A percentile compares a stretch with the other conserved stretches of the same genome.
These are phyloP conservation scores for Todiramphus chloris DNA, from an alignment of 2,113 vertebrate genomes.

Conservation along the genomic window DNA sequence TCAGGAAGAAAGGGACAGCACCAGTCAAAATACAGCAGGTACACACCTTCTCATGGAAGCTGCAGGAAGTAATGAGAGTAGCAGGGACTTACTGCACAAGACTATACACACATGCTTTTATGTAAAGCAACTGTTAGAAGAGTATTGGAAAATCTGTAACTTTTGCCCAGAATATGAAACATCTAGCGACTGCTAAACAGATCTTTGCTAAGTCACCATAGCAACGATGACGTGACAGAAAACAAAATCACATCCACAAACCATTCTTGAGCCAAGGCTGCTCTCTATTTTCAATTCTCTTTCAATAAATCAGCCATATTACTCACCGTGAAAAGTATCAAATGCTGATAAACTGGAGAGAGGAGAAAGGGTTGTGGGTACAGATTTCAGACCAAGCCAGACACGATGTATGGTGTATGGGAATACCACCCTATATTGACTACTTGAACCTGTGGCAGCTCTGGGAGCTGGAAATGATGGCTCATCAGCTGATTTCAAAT, in stretches of 20 bases:
- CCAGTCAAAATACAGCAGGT: background rate
- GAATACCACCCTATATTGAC: background rate
- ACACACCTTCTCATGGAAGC: background rate
- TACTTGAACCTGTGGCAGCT: background rate
- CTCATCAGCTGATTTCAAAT: background rate
- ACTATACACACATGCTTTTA: background rate
- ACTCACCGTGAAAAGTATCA: background rate
- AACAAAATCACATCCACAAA: background rate
- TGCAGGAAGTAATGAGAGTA: background rate
- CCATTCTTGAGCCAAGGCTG: background rate
- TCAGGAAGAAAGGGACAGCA: background rate
- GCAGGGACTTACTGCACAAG: background rate
- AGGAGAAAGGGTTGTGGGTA: background rate
- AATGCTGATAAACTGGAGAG: background rate
- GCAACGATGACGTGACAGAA: conserved; percentile 31
- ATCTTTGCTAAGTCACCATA: conserved; percentile 34
- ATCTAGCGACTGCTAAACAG: conserved; percentile 7
- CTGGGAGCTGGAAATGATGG: background rate
- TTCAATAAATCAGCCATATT: background rate
- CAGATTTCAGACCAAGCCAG: background rate
- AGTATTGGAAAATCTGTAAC: background rate
- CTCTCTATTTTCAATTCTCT: conserved; percentile 12
- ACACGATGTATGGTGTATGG: background rate
- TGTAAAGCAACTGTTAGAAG: background rate
- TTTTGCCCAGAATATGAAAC: conserved; percentile 19